Evolutionary conservation across 1,140 invertebrate genomes (phyloP).

Genomic region (Brachionus rotundiformis): DNA sequence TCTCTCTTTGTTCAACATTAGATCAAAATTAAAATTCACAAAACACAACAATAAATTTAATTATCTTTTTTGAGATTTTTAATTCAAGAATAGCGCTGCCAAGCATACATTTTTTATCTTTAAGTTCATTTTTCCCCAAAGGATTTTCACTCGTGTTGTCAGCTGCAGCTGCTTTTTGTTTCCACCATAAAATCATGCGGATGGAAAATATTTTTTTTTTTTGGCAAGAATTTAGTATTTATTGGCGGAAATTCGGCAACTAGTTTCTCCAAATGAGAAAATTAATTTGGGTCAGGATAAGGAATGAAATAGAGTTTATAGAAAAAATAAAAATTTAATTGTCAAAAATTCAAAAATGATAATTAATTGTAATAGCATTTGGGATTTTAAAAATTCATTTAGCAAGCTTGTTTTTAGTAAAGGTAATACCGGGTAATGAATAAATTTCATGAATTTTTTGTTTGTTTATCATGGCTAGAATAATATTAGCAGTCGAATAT

Average conservation of each 20-base stretch:
- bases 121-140: no score
- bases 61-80: background rate
- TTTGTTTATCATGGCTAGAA: constrained; percentile 14
- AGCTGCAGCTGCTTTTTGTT: background rate
- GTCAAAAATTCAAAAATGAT: constrained; percentile 1
- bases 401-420: background rate
- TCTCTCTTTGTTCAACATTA: constrained; percentile 7
- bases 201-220: background rate
- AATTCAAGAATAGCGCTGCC: background rate
- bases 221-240: background rate
- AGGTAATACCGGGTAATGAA: background rate
- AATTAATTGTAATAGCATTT: background rate
- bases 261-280: background rate
- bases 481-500: constrained; percentile 7
- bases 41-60: background rate
- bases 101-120: background rate
- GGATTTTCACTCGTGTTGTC: no score
- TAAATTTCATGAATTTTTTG: constrained; percentile 5
- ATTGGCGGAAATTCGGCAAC: background rate
- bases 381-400: background rate
- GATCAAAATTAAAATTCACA: background rate
- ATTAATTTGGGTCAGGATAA: background rate
- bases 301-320: background rate
- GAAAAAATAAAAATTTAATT: background rate
- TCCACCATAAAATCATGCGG: background rate